Evolutionary conservation across 2,888 invertebrate species (phyloP).

Genomic region (Habrosyne pyritoides): DNA sequence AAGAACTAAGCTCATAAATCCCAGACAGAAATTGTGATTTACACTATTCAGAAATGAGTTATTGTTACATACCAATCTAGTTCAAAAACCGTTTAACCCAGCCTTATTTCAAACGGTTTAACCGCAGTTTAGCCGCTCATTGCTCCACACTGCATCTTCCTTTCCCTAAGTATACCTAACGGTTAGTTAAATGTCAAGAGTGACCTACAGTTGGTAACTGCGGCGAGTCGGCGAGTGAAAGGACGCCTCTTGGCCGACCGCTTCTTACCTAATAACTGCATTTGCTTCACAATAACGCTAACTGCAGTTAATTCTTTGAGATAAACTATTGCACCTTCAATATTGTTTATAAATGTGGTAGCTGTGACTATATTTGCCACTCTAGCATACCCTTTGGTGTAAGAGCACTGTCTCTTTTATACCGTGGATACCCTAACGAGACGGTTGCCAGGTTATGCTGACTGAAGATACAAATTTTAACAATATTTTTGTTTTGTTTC

Average conservation of each 20-base stretch:
- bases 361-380: no score
- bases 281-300: neutral
- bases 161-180: neutral
- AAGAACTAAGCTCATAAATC: no score
- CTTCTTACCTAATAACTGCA: slow-evolving; percentile 1
- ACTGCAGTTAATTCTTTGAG: neutral
- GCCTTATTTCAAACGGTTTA: neutral
- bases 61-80: no score
- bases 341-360: neutral
- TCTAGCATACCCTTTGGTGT: no score
- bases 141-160: neutral
- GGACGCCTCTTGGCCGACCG: neutral
- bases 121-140: neutral
- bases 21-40: no score
- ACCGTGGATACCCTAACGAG: no score
- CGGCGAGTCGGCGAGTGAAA: neutral
- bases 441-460: no score
- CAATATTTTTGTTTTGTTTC: no score
- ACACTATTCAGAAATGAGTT: no score
- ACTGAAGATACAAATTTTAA: no score
- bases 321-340: neutral
- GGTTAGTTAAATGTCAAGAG: neutral
- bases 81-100: neutral
- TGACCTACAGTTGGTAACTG: neutral
- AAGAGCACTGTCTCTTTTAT: no score